These are phyloP conservation scores for Lutraria lutraria DNA, from an alignment of 2,888 invertebrate species.

Conservation along the genomic window DNA sequence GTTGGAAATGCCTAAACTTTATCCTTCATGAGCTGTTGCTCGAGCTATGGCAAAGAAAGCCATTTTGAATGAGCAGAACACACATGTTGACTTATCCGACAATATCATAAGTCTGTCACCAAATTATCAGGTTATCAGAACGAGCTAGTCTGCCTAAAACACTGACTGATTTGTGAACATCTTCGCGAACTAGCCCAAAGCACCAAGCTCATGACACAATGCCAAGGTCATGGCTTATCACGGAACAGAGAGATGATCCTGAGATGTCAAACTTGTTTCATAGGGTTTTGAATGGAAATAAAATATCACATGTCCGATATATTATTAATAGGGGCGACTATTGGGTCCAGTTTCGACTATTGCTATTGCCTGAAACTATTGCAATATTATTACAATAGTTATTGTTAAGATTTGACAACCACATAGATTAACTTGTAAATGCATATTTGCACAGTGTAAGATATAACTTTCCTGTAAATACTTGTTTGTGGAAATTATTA, in stretches of 20 bases:
- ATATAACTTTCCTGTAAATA: too few relatives aligned
- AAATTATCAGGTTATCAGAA: neutral
- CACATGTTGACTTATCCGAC: conserved; percentile 33
- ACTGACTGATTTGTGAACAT: neutral
- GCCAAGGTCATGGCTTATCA: conserved; percentile 56
- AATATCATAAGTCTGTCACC: conserved; percentile 23
- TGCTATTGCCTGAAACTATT: too few relatives aligned
- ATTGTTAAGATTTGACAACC: too few relatives aligned
- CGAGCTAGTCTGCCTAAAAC: neutral
- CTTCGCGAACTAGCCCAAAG: conserved; percentile 1
- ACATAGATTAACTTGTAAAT: too few relatives aligned
- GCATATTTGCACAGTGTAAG: too few relatives aligned
- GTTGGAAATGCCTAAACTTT: conserved; percentile 1
- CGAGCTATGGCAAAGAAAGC: conserved; percentile 33
- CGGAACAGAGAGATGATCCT: conserved; percentile 61
- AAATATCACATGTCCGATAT: conserved; percentile 43
- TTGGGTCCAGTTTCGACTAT: too few relatives aligned
- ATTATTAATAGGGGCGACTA: too few relatives aligned
- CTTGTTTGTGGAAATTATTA: too few relatives aligned
- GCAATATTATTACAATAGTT: too few relatives aligned
- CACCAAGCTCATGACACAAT: conserved; percentile 35
- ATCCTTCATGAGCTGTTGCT: conserved; percentile 37
- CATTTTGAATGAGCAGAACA: neutral
- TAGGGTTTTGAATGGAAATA: conserved; percentile 43
- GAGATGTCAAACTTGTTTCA: conserved; percentile 50